Evolutionary conservation across 2,888 invertebrate species (phyloP), one percentile per base, ranked within the genome.

Genomic region (Eulithis prunata): DNA sequence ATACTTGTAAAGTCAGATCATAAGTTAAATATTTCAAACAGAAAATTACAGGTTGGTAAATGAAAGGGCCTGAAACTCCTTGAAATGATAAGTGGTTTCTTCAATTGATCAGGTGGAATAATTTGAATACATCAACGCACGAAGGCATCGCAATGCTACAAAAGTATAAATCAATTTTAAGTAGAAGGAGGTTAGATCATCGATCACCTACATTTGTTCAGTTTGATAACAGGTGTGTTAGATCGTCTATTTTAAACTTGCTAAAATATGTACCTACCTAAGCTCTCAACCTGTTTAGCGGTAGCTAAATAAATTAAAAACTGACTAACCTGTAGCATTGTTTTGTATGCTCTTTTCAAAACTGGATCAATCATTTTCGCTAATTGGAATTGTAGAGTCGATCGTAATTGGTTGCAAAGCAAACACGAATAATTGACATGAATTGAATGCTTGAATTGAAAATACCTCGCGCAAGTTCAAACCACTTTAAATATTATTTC

Each of bases 61-160:
- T 68, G 57, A 52, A 68, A 69, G 58, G 57, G 60, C 62, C 57
- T 54, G 54, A 43, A 68, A 67, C 64, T 38, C n/a, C 43, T 64
- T 65, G 49, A 54, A 69, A 64, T 58, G 58, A 66, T 70, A 70
- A 69, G 53, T 57, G 60, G 77, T 76, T 78, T 70, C 70, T 59
- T 70, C 58, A 72, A 75, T 79, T 73, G 75, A 75, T 73, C 75
- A 75, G 70, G 74, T 69, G 71, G 70, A 75, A 73, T 75, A 75
- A 78, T 80, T 79, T 76, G 76, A 78, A 81, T 79, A 78, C 71
- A 78, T 78, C 72, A 78, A 66, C 66, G 71, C 70, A 65, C 67
- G 8, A 41, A 10, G 10, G 10, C 10, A 41, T 41, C 41, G 41
- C 8, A 5, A 41, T 8, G 10, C 3, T 10, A 11, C 2, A 8